Evolutionary conservation across 2,888 invertebrate genomes (phyloP).

Genomic region (Cataglyphis livida): DNA sequence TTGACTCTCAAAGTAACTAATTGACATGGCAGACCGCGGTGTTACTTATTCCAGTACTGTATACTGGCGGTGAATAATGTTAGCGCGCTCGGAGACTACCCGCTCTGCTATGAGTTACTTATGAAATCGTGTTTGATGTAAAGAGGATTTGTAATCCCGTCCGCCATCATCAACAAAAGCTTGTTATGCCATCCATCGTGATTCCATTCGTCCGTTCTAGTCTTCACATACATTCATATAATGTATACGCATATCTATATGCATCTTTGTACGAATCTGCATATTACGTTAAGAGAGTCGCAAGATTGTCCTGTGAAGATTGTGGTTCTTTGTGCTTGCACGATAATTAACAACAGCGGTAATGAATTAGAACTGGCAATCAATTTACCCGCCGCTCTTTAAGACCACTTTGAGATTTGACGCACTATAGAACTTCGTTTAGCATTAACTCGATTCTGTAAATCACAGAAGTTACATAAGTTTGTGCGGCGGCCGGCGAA

Average conservation of each 20-base stretch:
- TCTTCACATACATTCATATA: neutral
- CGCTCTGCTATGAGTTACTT: slow-evolving; percentile 35
- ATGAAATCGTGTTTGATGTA: slow-evolving; percentile 46
- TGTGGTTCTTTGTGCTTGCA: slow-evolving; percentile 30
- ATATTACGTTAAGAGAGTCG: slow-evolving; percentile 3
- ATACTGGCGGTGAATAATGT: slow-evolving; percentile 14
- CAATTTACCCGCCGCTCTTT: neutral
- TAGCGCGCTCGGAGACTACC: neutral
- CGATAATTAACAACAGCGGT: slow-evolving; percentile 34
- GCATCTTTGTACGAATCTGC: neutral
- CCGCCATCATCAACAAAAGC: slow-evolving; percentile 44
- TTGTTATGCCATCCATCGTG: slow-evolving; percentile 2
- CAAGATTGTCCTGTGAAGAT: slow-evolving; percentile 2
- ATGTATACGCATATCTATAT: neutral
- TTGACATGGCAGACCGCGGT: slow-evolving; percentile 58
- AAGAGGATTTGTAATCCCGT: slow-evolving; percentile 54
- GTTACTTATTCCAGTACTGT: slow-evolving; percentile 52
- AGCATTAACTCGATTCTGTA: slow-evolving; percentile 28
- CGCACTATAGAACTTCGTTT: slow-evolving; percentile 18
- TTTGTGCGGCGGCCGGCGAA: neutral
- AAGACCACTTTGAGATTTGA: slow-evolving; percentile 33
- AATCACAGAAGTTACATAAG: slow-evolving; percentile 27
- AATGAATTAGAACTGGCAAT: slow-evolving; percentile 22
- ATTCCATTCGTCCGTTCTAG: slow-evolving; percentile 12
- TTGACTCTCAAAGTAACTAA: slow-evolving; percentile 46